phyloP scores from a whole-genome alignment of 2,113 vertebrate species.

The Conger conger region DNA sequence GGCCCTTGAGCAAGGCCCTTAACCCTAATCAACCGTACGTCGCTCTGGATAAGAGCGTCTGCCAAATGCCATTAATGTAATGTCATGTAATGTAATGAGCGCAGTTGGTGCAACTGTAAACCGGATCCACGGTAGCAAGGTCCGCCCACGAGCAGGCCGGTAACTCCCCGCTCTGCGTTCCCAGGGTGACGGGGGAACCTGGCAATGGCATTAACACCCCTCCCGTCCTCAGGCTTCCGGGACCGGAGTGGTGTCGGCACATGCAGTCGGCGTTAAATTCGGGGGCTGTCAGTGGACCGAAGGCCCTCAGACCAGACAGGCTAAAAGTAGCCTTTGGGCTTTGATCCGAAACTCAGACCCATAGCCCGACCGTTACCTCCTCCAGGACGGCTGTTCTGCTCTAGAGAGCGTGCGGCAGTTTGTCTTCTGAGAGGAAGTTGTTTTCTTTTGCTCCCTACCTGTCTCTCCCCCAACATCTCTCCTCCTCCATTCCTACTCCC shows the following conservation, averaged over 20 bases:
- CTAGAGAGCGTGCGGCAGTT: slow-evolving; percentile 26
- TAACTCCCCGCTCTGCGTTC: neutral
- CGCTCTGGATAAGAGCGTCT: no score
- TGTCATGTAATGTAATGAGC: no score
- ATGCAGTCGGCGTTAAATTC: neutral
- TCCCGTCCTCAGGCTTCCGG: neutral
- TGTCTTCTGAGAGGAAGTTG: slow-evolving; percentile 33
- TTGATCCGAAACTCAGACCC: slow-evolving; percentile 1
- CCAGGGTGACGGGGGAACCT: slow-evolving; percentile 25
- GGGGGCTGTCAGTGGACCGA: neutral
- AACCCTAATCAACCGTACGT: no score
- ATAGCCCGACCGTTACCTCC: neutral
- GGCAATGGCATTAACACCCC: slow-evolving; percentile 46
- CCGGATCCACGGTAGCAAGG: neutral
- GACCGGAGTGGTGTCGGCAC: slow-evolving; percentile 25
- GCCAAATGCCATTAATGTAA: no score
- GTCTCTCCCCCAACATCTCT: slow-evolving; percentile 40
- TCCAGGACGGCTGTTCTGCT: neutral
- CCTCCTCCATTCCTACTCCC: neutral
- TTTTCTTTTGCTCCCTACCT: slow-evolving; percentile 27
- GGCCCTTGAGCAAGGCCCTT: no score
- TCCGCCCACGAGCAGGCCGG: neutral
- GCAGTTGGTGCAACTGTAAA: neutral
- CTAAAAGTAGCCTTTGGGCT: neutral
- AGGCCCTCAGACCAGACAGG: neutral